Percentiles rank a stretch among this genome's conserved stretches.
These are phyloP conservation scores for Glyptemys insculpta DNA, from an alignment of 2,797 vertebrate genomes.

Conservation along the genomic window DNA sequence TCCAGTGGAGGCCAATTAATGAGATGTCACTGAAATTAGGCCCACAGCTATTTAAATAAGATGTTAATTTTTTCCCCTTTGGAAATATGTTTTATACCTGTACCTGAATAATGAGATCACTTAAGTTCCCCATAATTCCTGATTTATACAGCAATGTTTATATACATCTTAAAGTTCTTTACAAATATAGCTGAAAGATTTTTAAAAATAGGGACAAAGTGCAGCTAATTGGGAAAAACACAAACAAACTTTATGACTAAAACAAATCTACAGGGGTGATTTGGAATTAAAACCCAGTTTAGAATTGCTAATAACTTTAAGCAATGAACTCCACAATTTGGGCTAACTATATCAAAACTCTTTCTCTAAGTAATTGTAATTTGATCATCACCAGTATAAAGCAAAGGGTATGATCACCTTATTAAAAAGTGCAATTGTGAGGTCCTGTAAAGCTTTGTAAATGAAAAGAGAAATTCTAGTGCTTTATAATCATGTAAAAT, in stretches of 20 bases:
- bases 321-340: conserved; percentile 15
- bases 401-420: not conserved
- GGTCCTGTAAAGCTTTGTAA: not conserved
- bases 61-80: not conserved
- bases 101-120: not conserved
- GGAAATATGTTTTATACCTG: not conserved
- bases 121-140: not conserved
- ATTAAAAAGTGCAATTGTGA: not conserved
- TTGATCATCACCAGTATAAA: not conserved
- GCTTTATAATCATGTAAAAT: not conserved
- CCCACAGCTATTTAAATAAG: not conserved
- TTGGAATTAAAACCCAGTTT: conserved; percentile 45
- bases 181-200: not conserved
- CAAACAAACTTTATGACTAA: not conserved
- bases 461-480: not conserved
- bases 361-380: conserved; percentile 20
- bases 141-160: not conserved
- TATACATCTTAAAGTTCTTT: not conserved
- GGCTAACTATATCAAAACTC: conserved; percentile 11
- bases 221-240: conserved; percentile 19
- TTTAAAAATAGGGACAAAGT: conserved; percentile 1
- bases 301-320: conserved; percentile 37
- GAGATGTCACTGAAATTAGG: not conserved
- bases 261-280: conserved; percentile 26
- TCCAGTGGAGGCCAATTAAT: not conserved